Base-by-base conservation (phyloP, 37 sponge, comb jelly and placozoan genomes). In the Geodia barretti region DNA sequence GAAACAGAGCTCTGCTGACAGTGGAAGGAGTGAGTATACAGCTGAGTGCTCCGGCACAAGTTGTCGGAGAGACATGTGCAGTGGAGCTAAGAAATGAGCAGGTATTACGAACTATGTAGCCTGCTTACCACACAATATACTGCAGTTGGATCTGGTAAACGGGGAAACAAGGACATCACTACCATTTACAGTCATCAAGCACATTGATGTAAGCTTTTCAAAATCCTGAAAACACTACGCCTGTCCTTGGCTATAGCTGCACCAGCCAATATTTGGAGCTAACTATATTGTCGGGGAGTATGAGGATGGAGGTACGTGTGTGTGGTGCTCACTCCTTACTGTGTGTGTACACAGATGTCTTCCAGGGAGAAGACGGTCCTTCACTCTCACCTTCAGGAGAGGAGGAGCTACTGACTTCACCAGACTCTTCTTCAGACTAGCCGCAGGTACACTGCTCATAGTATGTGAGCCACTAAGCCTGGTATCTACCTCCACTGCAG, bases 381-480 rank as follows among this genome's bases (percentile, higher is more conserved):
- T 81, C 20, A 77, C 81, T 37, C 11, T 88, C 65, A 82, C 83
- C 0, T 88, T 88, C 65, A 78, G n/a, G 35, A 63, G 62, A 35
- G 88, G 88, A 47, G 83, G 88, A 62, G 88, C 88, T 20, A 88
- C 88, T 24, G 88, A 88, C 5, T 88, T 88, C 82, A 82, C 88
- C 17, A 39, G 83, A 33, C 63, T 72, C 30, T 82, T 88, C 73
- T 88, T 88, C 64, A 68, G 72, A 82, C 30, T 76, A 3, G 70
- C 88, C 25, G 78, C 76, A 88, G 88, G 88, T 87, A 80, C n/a
- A 71, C 61, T 17, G 54, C 7, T n/a, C n/a, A n/a, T n/a, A n/a
- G n/a, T n/a, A n/a, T n/a, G n/a, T n/a, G n/a, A n/a, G n/a, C n/a
- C n/a, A n/a, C n/a, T n/a, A n/a, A n/a, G n/a, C n/a, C n/a, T n/a